Conservation (phyloP, 2,113 vertebrate genomes). For the Engystomops pustulosus region DNA sequence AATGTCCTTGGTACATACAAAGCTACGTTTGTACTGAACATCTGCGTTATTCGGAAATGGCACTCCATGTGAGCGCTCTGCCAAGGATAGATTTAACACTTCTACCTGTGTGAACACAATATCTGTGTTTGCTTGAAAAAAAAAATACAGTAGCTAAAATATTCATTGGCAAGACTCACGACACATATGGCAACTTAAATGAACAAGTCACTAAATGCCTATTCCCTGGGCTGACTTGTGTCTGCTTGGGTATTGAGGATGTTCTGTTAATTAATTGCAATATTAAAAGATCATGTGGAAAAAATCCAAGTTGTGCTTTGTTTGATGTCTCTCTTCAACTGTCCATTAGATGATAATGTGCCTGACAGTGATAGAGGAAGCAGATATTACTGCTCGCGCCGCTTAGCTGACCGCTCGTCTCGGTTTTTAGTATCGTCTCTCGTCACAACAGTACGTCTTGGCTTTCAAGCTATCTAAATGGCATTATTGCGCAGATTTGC, state of each 20-base stretch:
- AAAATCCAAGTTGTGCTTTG: constrained; percentile 39
- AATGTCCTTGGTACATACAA: background rate
- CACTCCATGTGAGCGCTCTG: background rate
- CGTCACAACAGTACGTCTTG: constrained; percentile 10
- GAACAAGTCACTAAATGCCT: constrained; percentile 50
- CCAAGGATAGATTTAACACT: background rate
- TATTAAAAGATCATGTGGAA: constrained; percentile 59
- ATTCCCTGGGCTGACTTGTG: constrained; percentile 39
- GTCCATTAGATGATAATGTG: constrained; percentile 50
- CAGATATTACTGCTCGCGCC: background rate
- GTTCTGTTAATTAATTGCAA: constrained; percentile 57
- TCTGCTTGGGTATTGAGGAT: constrained; percentile 36
- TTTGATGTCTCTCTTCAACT: constrained; percentile 46
- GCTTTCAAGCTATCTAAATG: constrained; percentile 30
- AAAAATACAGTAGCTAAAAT: constrained; percentile 30
- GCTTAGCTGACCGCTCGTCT: constrained; percentile 42
- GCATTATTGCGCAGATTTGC: constrained; percentile 31
- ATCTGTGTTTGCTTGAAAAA: constrained; percentile 30
- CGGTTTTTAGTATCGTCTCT: constrained; percentile 14
- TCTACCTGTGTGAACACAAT: constrained; percentile 34
- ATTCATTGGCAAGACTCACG: constrained; percentile 38
- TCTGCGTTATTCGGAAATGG: background rate
- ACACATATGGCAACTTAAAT: constrained; percentile 55
- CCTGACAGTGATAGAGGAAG: constrained; percentile 48
- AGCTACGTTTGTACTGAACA: background rate